These are phyloP conservation scores for Manis javanica DNA, from an alignment of 2,797 vertebrate genomes.

Conservation along the genomic window DNA sequence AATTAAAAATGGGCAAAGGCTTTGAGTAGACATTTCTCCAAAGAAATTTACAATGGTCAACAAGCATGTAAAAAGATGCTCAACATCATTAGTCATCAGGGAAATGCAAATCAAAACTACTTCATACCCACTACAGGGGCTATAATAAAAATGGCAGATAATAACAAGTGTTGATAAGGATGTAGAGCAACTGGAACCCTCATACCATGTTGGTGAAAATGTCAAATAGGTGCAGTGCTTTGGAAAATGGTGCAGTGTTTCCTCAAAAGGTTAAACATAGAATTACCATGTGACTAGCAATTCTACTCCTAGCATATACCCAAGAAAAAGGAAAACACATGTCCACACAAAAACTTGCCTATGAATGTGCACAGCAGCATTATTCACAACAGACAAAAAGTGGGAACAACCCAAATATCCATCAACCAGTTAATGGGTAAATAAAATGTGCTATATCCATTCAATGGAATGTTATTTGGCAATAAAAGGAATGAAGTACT, in stretches of 20 bases:
- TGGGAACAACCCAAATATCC: neutral
- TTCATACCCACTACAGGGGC: neutral
- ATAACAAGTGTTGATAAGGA: neutral
- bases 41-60: neutral
- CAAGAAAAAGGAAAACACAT: neutral
- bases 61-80: neutral
- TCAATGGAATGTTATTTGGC: neutral
- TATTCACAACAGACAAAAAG: neutral
- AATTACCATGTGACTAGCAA: neutral
- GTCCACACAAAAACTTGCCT: neutral
- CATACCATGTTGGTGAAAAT: neutral
- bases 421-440: neutral
- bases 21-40: neutral
- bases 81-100: neutral
- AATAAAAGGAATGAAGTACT: neutral
- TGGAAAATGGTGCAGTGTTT: neutral
- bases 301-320: neutral
- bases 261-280: neutral
- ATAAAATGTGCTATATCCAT: neutral
- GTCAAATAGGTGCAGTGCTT: neutral
- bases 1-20: neutral
- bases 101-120: neutral
- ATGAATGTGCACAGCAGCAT: neutral
- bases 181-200: neutral
- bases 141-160: neutral